Conservation (phyloP, 1,140 invertebrate species). For the Drosophila pandora region DNA sequence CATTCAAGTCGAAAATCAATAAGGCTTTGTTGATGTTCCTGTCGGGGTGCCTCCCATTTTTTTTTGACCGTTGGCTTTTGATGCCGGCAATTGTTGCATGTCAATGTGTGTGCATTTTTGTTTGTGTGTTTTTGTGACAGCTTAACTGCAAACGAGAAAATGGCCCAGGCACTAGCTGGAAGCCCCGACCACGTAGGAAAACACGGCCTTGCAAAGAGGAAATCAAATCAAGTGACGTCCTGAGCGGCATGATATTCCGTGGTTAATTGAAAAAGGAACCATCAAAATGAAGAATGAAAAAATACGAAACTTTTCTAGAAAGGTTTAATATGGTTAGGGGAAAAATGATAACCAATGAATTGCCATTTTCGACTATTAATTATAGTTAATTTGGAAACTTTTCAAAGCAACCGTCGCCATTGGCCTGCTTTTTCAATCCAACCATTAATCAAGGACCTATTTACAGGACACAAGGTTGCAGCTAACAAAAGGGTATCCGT, state of each 20-base stretch:
- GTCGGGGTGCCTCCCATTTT: slow-evolving; percentile 30
- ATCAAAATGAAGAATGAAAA: no score
- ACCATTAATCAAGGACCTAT: slow-evolving; percentile 41
- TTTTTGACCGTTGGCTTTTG: slow-evolving; percentile 42
- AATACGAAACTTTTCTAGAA: no score
- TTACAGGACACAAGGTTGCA: slow-evolving; percentile 9
- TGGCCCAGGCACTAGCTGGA: slow-evolving; percentile 29
- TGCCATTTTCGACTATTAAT: slow-evolving; percentile 44
- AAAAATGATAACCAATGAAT: slow-evolving; percentile 7
- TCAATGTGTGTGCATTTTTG: slow-evolving; percentile 10
- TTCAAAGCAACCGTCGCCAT: slow-evolving; percentile 35
- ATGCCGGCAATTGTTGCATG: slow-evolving; percentile 50
- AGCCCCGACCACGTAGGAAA: slow-evolving; percentile 21
- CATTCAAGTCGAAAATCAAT: slow-evolving; percentile 62
- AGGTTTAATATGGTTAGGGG: no score
- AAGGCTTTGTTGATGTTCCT: slow-evolving; percentile 41
- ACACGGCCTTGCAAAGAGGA: slow-evolving; percentile 13
- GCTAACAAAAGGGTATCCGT: slow-evolving; percentile 1
- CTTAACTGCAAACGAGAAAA: slow-evolving; percentile 51
- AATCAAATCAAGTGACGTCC: slow-evolving; percentile 33
- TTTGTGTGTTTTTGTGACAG: slow-evolving; percentile 14
- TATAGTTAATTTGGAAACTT: slow-evolving; percentile 47
- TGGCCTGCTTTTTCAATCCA: not conserved
- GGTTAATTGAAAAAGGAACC: no score
- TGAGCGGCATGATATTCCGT: not conserved